phyloP scores from a whole-genome alignment of 1,140 invertebrate species.

The Euwallacea fornicatus region DNA sequence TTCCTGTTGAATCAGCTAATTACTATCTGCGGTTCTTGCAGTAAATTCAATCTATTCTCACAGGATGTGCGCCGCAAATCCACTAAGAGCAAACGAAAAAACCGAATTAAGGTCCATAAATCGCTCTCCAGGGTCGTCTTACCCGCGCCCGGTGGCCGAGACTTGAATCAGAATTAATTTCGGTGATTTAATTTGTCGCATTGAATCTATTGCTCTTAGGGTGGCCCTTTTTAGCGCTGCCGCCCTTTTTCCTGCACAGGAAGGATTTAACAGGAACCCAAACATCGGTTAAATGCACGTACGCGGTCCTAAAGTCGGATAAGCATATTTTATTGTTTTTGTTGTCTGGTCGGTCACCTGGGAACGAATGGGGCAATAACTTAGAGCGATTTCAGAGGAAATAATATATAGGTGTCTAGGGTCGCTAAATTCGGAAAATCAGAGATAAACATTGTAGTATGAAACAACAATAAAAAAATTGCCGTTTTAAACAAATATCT shows the following conservation, averaged over 20 bases:
- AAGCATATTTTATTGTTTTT: neutral
- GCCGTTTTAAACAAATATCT: too few species aligned
- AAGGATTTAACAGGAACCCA: slow-evolving; percentile 9
- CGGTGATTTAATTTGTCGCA: slow-evolving; percentile 20
- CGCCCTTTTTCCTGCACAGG: slow-evolving; percentile 7
- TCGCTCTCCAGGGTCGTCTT: too few species aligned
- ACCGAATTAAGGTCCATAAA: neutral
- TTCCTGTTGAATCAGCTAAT: too few species aligned
- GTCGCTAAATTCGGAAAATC: too few species aligned
- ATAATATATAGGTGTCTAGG: too few species aligned
- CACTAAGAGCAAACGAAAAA: neutral
- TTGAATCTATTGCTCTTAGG: slow-evolving; percentile 22
- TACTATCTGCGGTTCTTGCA: too few species aligned
- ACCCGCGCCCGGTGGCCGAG: too few species aligned
- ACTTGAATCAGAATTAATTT: slow-evolving; percentile 26
- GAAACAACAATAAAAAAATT: too few species aligned
- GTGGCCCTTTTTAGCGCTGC: slow-evolving; percentile 14
- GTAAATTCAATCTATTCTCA: neutral
- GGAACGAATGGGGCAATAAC: too few species aligned
- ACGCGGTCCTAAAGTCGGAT: neutral
- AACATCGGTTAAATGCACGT: neutral
- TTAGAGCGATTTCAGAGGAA: too few species aligned
- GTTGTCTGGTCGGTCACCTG: too few species aligned
- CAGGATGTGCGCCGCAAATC: neutral
- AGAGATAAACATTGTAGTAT: too few species aligned